phyloP scores from a whole-genome alignment of 2,888 invertebrate genomes.

The Amiota communis region DNA sequence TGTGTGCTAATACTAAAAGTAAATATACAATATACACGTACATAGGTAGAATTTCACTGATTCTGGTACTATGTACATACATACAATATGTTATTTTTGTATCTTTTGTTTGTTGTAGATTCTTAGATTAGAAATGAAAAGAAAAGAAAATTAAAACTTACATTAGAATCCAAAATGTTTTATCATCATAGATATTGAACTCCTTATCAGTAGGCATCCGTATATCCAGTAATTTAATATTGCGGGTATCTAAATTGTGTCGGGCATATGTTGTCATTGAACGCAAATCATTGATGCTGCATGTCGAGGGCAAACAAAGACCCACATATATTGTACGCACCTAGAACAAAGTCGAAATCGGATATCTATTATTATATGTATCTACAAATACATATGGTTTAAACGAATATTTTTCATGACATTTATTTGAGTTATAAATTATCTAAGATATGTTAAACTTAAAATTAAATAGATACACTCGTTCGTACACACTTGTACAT shows the following conservation, averaged over 20 bases:
- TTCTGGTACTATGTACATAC: no score
- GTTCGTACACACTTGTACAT: background rate
- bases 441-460: background rate
- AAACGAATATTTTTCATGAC: background rate
- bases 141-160: constrained; percentile 71
- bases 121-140: no score
- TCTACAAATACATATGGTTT: no score
- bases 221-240: constrained; percentile 78
- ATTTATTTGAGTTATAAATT: constrained; percentile 9
- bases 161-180: constrained; percentile 82
- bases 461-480: background rate
- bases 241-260: constrained; percentile 73
- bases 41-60: no score
- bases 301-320: constrained; percentile 82
- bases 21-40: no score
- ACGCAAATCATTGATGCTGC: constrained; percentile 78
- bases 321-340: constrained; percentile 83
- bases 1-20: constrained; percentile 38
- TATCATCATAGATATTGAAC: constrained; percentile 80
- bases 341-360: constrained; percentile 73
- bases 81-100: no score
- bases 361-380: background rate
- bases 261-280: constrained; percentile 76
- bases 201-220: constrained; percentile 80
- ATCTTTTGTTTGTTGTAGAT: no score